Base-by-base conservation (phyloP, 35 echinoderm and acorn worm species). In the Ophiothrix spiculata region DNA sequence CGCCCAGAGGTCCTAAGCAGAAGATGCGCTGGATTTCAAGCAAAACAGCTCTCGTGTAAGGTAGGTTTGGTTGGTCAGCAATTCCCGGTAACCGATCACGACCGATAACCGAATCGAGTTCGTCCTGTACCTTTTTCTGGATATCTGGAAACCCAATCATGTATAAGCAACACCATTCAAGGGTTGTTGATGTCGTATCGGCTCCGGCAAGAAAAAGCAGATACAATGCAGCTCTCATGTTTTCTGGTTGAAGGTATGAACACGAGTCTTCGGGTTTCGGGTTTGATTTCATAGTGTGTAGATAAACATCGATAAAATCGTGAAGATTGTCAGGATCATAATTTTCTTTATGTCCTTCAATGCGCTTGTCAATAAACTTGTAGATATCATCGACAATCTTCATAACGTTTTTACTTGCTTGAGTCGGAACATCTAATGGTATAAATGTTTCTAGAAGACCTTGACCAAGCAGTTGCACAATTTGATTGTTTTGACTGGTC, bases 51-150 rank as follows among this genome's bases (percentile, higher is more conserved):
- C 86, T 39, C 3, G 76, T 80, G 35, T 91, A 86, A 0, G 89
- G 89, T 17, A 91, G 39, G 16, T 86, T 79, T 19, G 31, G 38
- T 56, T 39, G 29, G 37, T 91, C 82, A 23, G 40, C 25, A 33
- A 86, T 4, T 0, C 19, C 37, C 25, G 83, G 75, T 8, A n/a
- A 64, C 14, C 54, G 64, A 4, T 85, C 40, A 16, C 39, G 31
- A 1, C 89, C 89, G 1, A 91, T 78, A 8, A 86, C 83, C 15
- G 39, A 19, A 45, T 91, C 83, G 1, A 91, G 45, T 34, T 91
- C 89, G 16, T 79, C 36, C n/a, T 91, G 89, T 15, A 86, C 64
- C 40, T 74, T 79, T 34, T 15, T 4, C 54, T 91, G 83, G 14
- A 91, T 64, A 25, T 79, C 38, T 31, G 82, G 40, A 40, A 80